Conservation (phyloP, 1,140 invertebrate genomes). For the Drosophila eugracilis region DNA sequence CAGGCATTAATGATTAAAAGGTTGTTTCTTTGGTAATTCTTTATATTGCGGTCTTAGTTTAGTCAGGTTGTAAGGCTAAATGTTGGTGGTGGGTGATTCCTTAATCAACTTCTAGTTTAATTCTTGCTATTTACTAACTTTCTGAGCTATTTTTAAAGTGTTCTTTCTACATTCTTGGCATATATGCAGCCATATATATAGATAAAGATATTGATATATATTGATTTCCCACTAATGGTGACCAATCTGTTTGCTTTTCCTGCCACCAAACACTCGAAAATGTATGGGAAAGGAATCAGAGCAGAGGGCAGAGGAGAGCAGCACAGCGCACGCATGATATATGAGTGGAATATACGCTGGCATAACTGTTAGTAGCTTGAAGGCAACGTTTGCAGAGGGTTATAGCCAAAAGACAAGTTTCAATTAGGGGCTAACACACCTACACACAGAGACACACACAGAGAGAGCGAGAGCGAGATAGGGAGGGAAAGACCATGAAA, state of each 20-base stretch:
- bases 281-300: conserved; percentile 7
- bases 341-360: conserved; percentile 2
- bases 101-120: not conserved
- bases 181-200: no score
- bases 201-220: no score
- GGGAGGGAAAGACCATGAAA: conserved; percentile 43
- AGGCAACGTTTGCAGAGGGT: conserved; percentile 5
- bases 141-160: not conserved
- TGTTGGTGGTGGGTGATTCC: no score
- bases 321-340: conserved; percentile 9
- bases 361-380: not conserved
- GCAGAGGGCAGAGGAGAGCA: no score
- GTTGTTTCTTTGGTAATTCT: no score
- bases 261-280: not conserved
- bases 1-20: not conserved
- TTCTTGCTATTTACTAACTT: not conserved
- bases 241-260: conserved; percentile 6
- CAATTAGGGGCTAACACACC: conserved; percentile 19
- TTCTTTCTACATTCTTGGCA: no score
- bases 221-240: conserved; percentile 14
- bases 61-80: not conserved
- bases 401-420: conserved; percentile 25
- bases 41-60: not conserved
- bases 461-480: not conserved
- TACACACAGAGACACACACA: conserved; percentile 8